Percentiles rank a stretch among this genome's conserved stretches.
Evolutionary conservation across 2,888 invertebrate species (phyloP).

Genomic region (Agriopis leucophaearia): DNA sequence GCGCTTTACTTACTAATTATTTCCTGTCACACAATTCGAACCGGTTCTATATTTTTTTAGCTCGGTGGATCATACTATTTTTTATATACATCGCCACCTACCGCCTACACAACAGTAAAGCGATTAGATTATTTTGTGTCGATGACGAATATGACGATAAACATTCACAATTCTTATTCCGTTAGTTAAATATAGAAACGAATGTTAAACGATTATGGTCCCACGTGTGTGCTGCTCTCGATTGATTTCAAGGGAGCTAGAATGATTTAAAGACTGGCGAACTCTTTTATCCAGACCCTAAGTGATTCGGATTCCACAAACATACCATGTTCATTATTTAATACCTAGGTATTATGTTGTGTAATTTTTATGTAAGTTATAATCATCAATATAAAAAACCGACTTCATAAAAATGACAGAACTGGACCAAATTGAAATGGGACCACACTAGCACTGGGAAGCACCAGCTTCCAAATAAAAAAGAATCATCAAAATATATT

Average conservation of each 20-base stretch:
- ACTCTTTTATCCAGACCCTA: too few relatives aligned
- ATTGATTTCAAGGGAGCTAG: background rate
- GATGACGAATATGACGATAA: slow-evolving; percentile 44
- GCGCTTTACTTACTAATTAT: background rate
- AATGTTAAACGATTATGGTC: slow-evolving; percentile 18
- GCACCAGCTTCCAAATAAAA: too few relatives aligned
- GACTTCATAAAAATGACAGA: too few relatives aligned
- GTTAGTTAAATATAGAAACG: slow-evolving; percentile 22
- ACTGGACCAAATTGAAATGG: too few relatives aligned
- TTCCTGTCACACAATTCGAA: background rate
- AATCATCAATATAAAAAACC: too few relatives aligned
- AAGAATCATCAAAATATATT: too few relatives aligned
- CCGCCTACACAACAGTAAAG: slow-evolving; percentile 37
- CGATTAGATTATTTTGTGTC: slow-evolving; percentile 43
- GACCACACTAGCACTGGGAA: too few relatives aligned
- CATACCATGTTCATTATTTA: too few relatives aligned
- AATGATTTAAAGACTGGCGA: too few relatives aligned
- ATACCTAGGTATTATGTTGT: too few relatives aligned
- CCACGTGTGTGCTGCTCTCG: slow-evolving; percentile 29
- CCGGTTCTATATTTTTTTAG: slow-evolving; percentile 12
- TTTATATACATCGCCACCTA: slow-evolving; percentile 30
- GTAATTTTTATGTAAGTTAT: too few relatives aligned
- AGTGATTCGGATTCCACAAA: too few relatives aligned
- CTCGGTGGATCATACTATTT: slow-evolving; percentile 19
- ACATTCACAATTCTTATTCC: slow-evolving; percentile 33